These are phyloP conservation scores for Calcarius ornatus DNA, from an alignment of 2,113 vertebrate genomes.

Conservation along the genomic window DNA sequence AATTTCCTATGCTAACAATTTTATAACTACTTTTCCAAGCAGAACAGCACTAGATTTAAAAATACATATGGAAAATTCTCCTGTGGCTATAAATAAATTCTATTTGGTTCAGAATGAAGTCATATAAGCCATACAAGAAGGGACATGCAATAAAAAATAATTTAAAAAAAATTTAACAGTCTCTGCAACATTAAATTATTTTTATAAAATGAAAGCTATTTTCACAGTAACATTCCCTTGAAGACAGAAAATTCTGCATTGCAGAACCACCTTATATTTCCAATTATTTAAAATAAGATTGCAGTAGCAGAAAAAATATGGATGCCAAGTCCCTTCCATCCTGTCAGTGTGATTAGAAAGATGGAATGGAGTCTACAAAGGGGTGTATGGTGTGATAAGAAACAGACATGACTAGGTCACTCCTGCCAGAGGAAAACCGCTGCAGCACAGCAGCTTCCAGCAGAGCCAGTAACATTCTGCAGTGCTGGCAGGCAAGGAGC, in stretches of 20 bases:
- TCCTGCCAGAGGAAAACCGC: background rate
- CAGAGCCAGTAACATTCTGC: constrained; percentile 18
- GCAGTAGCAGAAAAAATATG: background rate
- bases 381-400: background rate
- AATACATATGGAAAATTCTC: background rate
- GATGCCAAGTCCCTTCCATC: background rate
- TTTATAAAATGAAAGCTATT: background rate
- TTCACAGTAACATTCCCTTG: background rate
- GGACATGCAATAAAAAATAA: background rate
- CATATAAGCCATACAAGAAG: background rate
- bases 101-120: background rate
- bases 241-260: background rate
- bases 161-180: background rate
- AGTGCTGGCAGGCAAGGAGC: constrained; percentile 24
- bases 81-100: background rate
- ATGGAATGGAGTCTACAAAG: background rate
- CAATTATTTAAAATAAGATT: background rate
- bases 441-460: background rate
- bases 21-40: background rate
- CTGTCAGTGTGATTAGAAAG: background rate
- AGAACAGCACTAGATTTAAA: background rate
- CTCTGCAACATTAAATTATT: background rate
- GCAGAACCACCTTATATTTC: background rate
- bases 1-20: background rate
- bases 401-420: background rate